These are phyloP conservation scores for Noctilio leporinus DNA, from an alignment of 2,113 vertebrate genomes.

Conservation along the genomic window DNA sequence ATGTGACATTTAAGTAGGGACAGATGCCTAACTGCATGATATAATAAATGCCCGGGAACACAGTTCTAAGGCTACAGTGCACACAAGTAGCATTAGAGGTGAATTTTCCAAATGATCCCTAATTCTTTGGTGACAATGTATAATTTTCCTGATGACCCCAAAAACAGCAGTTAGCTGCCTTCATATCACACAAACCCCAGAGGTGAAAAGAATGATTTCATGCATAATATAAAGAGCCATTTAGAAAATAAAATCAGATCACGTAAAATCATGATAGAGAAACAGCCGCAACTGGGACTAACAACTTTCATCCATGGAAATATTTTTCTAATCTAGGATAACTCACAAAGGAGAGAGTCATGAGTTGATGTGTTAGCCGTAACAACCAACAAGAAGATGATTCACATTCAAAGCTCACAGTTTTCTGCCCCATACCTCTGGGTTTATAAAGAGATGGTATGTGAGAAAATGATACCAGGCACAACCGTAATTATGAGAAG, in stretches of 20 bases:
- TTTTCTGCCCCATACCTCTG: constrained; percentile 56
- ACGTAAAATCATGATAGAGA: constrained; percentile 68
- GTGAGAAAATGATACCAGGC: constrained; percentile 65
- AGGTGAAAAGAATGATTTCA: constrained; percentile 47
- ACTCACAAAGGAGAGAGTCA: constrained; percentile 56
- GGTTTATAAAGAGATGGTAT: constrained; percentile 70
- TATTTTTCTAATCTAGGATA: constrained; percentile 68
- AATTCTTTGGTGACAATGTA: neutral
- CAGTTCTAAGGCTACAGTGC: neutral
- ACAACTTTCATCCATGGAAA: constrained; percentile 73
- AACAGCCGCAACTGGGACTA: constrained; percentile 55
- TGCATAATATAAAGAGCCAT: constrained; percentile 68
- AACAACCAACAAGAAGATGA: constrained; percentile 64
- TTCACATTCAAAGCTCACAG: constrained; percentile 66
- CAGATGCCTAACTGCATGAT: neutral
- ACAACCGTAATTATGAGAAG: constrained; percentile 64
- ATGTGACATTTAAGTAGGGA: constrained; percentile 26
- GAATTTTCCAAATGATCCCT: constrained; percentile 41
- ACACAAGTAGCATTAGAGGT: neutral
- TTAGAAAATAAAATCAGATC: constrained; percentile 76
- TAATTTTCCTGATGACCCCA: neutral
- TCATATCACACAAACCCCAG: constrained; percentile 20
- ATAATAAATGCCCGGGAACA: neutral
- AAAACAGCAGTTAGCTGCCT: constrained; percentile 13
- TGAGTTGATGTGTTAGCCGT: constrained; percentile 62